Base-by-base conservation (phyloP, 2,888 invertebrate genomes). In the Nomada lathburiana region DNA sequence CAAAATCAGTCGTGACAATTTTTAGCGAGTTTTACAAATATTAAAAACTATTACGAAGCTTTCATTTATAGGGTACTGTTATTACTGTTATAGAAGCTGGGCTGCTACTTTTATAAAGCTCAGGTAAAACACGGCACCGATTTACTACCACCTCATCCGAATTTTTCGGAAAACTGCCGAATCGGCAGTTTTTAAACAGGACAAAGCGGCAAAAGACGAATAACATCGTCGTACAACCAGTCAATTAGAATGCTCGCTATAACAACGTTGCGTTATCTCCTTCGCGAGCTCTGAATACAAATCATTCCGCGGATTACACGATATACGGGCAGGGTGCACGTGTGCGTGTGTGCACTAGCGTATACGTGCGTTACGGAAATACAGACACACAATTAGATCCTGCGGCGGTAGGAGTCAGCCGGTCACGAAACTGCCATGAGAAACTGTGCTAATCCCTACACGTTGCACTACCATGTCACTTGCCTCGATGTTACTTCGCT, bases 401-500 rank as follows among this genome's bases (percentile, higher is more conserved):
- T 83, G 75, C 71, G 74, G 85, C 74, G 70, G 57, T 62, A 44
- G 64, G 60, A 88, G 82, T 80, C 80, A 83, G 85, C 68, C 82
- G 78, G 77, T 85, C 78, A 81, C 69, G 87, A 75, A 86, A 86
- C 88, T 84, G 88, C 74, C 70, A 71, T 52, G 82, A 76, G 77
- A 71, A 86, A 82, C 87, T 82, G 80, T 68, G 69, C 79, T 88
- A 86, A 88, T 86, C 78, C 86, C 70, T 70, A 59, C 72, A 59
- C 82, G 74, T 84, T 80, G 75, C 84, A 74, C 65, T 57, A 52
- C 59, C 60, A 79, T 76, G 86, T 86, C 80, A 82, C 77, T 72
- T 76, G 76, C 67, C 75, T 62, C 80, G 81, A 88, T 75, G 76
- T 73, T 70, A 29, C 29, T 29, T 59, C 36, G 68, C 70, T 86